phyloP scores from a whole-genome alignment of 2,113 vertebrate genomes.

The Pimephales promelas region DNA sequence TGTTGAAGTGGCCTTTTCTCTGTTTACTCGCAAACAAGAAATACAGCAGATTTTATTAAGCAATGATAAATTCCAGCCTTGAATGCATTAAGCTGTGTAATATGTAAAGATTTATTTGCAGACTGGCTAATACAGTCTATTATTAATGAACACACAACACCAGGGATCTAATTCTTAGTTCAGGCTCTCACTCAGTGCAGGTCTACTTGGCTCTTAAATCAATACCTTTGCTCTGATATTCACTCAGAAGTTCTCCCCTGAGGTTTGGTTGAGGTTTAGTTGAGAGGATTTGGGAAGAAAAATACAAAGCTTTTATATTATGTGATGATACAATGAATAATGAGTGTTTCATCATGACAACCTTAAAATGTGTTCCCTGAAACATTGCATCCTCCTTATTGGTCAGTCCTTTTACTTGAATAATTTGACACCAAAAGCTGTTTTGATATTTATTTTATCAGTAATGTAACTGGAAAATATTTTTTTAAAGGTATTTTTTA shows the following conservation, averaged over 20 bases:
- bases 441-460: background rate
- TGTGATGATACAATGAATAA: background rate
- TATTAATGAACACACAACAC: background rate
- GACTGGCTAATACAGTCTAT: background rate
- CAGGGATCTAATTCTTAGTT: slow-evolving; percentile 6
- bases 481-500: too few species aligned
- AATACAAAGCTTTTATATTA: background rate
- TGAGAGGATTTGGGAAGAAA: background rate
- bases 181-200: background rate
- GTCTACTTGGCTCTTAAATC: background rate
- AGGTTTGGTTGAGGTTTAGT: background rate
- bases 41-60: background rate
- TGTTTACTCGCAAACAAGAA: background rate
- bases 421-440: background rate
- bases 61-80: background rate
- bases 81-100: background rate
- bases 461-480: background rate
- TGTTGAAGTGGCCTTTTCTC: background rate
- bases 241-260: background rate
- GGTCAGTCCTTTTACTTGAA: background rate
- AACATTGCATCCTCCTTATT: background rate
- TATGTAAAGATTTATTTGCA: background rate
- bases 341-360: background rate
- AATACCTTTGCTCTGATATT: background rate
- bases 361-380: background rate